Conservation (phyloP, 2,888 invertebrate genomes). For the Harpagoxenus sublaevis region DNA sequence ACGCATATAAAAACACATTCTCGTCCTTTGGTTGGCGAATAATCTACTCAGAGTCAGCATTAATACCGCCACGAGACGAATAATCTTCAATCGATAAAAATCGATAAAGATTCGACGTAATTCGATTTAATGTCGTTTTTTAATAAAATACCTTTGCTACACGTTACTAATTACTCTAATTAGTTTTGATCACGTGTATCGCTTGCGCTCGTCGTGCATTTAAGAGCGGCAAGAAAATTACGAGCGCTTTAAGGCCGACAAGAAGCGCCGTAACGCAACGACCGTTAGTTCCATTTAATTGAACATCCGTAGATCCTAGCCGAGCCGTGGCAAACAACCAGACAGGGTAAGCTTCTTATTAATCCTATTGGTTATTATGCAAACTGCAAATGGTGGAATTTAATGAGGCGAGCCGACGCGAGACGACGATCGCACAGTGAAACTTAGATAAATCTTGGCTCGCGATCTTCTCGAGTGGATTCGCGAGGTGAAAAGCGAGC, state of each 20-base stretch:
- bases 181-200: not conserved
- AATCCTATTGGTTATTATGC: constrained; percentile 52
- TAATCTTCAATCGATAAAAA: constrained; percentile 1
- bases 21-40: not conserved
- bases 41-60: not conserved
- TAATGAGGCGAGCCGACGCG: constrained; percentile 35
- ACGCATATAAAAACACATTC: not conserved
- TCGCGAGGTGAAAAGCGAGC: constrained; percentile 65
- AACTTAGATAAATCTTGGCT: constrained; percentile 67
- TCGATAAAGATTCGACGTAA: not conserved
- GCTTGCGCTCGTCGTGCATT: not conserved
- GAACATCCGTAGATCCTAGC: constrained; percentile 27
- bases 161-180: constrained; percentile 22
- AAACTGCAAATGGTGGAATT: constrained; percentile 44
- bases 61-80: too few species aligned
- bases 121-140: not conserved
- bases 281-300: constrained; percentile 52
- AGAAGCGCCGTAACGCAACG: constrained; percentile 8
- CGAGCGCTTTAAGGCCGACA: constrained; percentile 3
- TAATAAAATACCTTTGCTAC: not conserved
- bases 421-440: constrained; percentile 53
- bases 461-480: constrained; percentile 57
- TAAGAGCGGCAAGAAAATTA: constrained; percentile 24
- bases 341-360: constrained; percentile 13
- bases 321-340: constrained; percentile 8